Base-by-base conservation (phyloP, 2,797 vertebrate genomes). In the Triplophysa yarkandensis region DNA sequence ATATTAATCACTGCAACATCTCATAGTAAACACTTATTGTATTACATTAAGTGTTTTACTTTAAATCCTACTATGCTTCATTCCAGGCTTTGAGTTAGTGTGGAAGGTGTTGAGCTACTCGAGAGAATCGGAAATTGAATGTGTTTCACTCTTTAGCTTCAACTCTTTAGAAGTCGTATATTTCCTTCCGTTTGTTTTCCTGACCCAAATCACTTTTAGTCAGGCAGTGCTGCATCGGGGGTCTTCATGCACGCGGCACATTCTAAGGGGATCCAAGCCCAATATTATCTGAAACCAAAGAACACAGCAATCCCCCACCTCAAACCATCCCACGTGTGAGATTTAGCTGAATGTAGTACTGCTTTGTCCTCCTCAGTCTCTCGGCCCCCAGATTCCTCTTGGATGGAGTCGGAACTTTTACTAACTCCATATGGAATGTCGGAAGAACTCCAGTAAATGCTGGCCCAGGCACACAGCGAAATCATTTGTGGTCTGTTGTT, bases 351-450 rank as follows among this genome's bases (percentile, higher is more conserved):
- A 88, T 85, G 76, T 68, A 71, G 73, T 58, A 61, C 80, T 85
- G 81, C 74, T 84, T 71, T 84, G 80, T 81, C 77, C 76, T 86
- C 78, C 30, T 43, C 21, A 74, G 82, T 81, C 79, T 76, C 81
- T 85, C 78, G 83, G 83, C 84, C 86, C 80, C 88, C 80, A 83
- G 85, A 87, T 83, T 88, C 86, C 79, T 88, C 72, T 84, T 88
- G 85, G 88, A 89, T 84, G 80, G 81, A 83, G 85, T 78, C 41
- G 77, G 71, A 82, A 82, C 83, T 88, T 92, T 92, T 89, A 92
- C 88, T 90, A 87, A 82, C 86, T 91, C 88, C 88, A 89, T 92
- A 90, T 91, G 91, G 89, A 92, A 92, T 91, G 89, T 87, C 87
- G 86, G 86, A 89, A 89, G 87, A 88, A 84, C 85, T 89, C 85